A percentile compares a stretch with the other conserved stretches of the same genome.
These are phyloP conservation scores for Mechanitis messenoides DNA, from an alignment of 2,888 invertebrate genomes.

Conservation along the genomic window DNA sequence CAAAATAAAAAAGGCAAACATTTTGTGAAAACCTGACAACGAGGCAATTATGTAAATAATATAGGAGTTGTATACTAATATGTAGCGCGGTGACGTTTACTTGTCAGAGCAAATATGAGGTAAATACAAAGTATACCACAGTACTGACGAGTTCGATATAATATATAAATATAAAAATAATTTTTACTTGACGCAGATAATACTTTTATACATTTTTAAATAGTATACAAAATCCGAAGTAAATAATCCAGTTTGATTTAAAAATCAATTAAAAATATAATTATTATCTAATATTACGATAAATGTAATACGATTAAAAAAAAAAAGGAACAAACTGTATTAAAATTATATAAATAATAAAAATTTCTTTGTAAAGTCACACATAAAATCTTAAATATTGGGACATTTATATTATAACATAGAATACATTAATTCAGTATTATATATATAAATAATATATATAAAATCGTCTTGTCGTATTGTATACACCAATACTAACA, in stretches of 20 bases:
- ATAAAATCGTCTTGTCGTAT: neutral
- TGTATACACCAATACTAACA: slow-evolving; percentile 9
- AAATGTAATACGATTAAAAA: too few relatives aligned
- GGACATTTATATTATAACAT: too few relatives aligned
- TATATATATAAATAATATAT: neutral
- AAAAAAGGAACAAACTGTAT: too few relatives aligned
- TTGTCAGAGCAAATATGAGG: slow-evolving; percentile 6
- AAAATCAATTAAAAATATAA: too few relatives aligned
- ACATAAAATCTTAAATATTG: too few relatives aligned
- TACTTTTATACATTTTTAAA: too few relatives aligned
- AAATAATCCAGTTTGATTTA: too few relatives aligned
- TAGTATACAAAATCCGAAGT: too few relatives aligned
- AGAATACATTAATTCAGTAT: too few relatives aligned
- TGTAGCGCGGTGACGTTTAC: neutral
- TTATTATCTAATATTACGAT: too few relatives aligned
- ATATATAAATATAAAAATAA: neutral
- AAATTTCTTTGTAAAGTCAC: too few relatives aligned
- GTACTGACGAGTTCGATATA: neutral
- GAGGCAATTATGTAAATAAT: neutral
- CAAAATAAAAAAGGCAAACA: neutral
- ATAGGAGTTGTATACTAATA: neutral
- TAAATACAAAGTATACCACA: neutral
- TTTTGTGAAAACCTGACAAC: neutral
- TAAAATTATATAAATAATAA: too few relatives aligned
- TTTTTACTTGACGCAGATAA: neutral